Conservation (phyloP, 2,888 invertebrate species). For the Sceliomorpha sp. region DNA sequence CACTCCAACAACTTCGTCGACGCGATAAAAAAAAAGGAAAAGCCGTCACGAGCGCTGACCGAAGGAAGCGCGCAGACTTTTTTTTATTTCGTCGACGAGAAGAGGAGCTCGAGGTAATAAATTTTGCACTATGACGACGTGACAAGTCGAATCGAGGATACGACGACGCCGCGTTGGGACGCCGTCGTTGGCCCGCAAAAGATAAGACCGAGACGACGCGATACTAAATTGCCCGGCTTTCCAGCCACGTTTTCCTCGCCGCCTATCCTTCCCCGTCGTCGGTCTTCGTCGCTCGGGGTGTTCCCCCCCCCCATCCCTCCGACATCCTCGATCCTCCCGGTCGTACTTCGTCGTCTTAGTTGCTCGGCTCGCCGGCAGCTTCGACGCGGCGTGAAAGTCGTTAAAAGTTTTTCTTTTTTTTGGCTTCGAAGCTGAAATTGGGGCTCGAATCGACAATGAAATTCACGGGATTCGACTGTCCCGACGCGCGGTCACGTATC, state of each 20-base stretch:
- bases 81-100: no score
- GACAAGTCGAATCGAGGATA: constrained; percentile 2
- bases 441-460: constrained; percentile 1
- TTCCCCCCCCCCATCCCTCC: background rate
- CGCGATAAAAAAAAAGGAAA: no score
- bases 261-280: background rate
- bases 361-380: background rate
- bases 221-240: constrained; percentile 43
- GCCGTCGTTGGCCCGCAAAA: constrained; percentile 6
- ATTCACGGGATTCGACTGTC: background rate
- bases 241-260: constrained; percentile 1
- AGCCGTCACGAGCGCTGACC: no score
- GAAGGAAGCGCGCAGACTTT: background rate
- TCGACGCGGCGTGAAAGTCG: background rate
- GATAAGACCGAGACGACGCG: background rate
- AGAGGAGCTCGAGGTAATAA: background rate
- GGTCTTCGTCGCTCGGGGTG: background rate
- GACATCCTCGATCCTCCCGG: background rate
- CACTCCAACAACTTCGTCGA: no score
- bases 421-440: background rate
- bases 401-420: constrained; percentile 6
- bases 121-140: background rate
- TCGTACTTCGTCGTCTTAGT: background rate
- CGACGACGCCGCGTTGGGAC: constrained; percentile 8
- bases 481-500: no score